Base-by-base conservation (phyloP, 1,140 invertebrate species). In the Atta colombica region DNA sequence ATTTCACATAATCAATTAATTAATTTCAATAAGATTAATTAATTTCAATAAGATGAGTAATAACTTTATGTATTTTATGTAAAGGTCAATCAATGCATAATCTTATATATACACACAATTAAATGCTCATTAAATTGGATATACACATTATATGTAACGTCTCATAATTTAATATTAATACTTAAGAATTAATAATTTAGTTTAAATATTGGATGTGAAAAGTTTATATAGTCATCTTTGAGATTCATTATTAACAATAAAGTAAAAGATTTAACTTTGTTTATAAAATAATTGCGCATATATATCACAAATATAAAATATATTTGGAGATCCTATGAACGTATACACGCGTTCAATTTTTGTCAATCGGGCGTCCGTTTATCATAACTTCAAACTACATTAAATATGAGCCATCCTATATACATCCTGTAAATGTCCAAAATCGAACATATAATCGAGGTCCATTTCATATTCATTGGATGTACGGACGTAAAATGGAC, bases 241-340 rank as follows among this genome's bases (percentile, higher is more conserved):
- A 28, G 3, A 35, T 53, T 6, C 12, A 78, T 65, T 65, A 39
- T 77, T 49, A 65, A 51, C 14, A 31, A 66, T 31, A 49, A 78
- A 66, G 1, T 39, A 45, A 78, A 28, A 45, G 12, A 25, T 35
- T 60, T 21, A 45, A 66, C 2, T 66, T 51, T 31, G 0, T 66
- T 65, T 18, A 51, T 49, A 21, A 78, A 66, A 28, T 10, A 18
- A 66, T 68, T 80, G 28, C 49, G 53, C 63, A 39, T 53, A 53
- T 49, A 58, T 14, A 16, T 49, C 39, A 25, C 4, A 49, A 66
- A 66, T 66, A 18, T 31, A 45, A 77, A 39, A 65, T 49, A 60
- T 45, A n/a, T 14, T 6, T 35, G 31, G 5, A 35, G 31, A 5
- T 35, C 39, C 8, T 45, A 45, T 10, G 39, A 10, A 12, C 39